These are phyloP conservation scores for Heliocidaris erythrogramma DNA, from an alignment of 35 echinoderm and acorn worm genomes.

Conservation along the genomic window DNA sequence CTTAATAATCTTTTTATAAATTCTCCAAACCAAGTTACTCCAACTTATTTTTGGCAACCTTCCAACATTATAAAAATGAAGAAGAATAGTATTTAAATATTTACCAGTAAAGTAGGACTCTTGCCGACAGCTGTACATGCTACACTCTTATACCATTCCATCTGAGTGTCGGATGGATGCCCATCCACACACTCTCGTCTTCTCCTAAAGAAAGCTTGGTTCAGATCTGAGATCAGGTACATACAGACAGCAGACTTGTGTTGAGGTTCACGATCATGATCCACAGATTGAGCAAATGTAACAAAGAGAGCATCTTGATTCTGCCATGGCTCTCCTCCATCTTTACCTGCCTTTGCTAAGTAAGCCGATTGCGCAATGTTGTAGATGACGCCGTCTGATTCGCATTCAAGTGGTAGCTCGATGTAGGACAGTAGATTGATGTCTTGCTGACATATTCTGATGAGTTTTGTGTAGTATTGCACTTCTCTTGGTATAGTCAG, in stretches of 20 bases:
- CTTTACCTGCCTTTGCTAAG: slow-evolving; percentile 54
- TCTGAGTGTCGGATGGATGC: slow-evolving; percentile 29
- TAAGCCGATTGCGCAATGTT: slow-evolving; percentile 84
- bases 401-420: slow-evolving; percentile 76
- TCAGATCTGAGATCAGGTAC: slow-evolving; percentile 74
- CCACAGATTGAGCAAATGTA: slow-evolving; percentile 67
- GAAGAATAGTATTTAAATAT: background rate
- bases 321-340: background rate
- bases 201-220: slow-evolving; percentile 60
- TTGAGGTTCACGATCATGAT: slow-evolving; percentile 44
- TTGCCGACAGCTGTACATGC: background rate
- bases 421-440: slow-evolving; percentile 72
- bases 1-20: no score
- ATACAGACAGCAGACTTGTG: slow-evolving; percentile 83
- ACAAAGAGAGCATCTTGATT: slow-evolving; percentile 73
- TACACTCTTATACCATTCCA: slow-evolving; percentile 59
- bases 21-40: no score
- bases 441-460: slow-evolving; percentile 73
- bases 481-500: background rate
- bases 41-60: no score
- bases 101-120: slow-evolving; percentile 5
- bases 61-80: no score
- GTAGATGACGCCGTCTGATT: slow-evolving; percentile 50
- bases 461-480: slow-evolving; percentile 76
- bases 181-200: slow-evolving; percentile 56